phyloP scores from a whole-genome alignment of 1,140 invertebrate species.

The Drosophila nikananu region DNA sequence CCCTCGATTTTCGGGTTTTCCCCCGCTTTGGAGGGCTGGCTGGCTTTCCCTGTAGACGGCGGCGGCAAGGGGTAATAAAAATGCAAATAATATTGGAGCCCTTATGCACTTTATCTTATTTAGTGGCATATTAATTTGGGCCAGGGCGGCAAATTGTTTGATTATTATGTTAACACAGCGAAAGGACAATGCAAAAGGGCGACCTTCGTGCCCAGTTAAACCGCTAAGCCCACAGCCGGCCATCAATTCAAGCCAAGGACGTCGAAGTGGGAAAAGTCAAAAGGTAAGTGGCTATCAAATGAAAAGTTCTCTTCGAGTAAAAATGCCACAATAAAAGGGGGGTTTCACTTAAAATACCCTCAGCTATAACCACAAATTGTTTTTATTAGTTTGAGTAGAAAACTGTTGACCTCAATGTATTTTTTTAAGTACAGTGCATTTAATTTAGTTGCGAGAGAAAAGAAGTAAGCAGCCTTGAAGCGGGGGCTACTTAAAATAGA shows the following conservation, averaged over 20 bases:
- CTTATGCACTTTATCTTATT: conserved; percentile 80
- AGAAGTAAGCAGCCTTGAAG: no score
- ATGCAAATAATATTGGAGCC: conserved; percentile 70
- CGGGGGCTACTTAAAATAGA: background rate
- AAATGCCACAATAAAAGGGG: background rate
- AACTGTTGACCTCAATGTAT: background rate
- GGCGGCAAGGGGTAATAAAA: conserved; percentile 49
- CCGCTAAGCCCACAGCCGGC: conserved; percentile 6
- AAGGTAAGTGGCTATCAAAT: conserved; percentile 3
- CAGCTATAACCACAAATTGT: background rate
- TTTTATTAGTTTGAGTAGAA: background rate
- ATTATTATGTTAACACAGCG: conserved; percentile 44
- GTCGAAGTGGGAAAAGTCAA: background rate
- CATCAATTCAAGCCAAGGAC: conserved; percentile 25
- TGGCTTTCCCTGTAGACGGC: background rate
- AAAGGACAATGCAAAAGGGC: conserved; percentile 51
- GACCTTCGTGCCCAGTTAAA: conserved; percentile 41
- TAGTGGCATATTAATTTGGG: conserved; percentile 65
- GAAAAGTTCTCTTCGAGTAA: background rate
- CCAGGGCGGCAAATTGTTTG: conserved; percentile 57
- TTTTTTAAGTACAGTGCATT: background rate
- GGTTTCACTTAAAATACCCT: background rate
- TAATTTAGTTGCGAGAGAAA: background rate
- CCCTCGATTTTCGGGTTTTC: conserved; percentile 16
- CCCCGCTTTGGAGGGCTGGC: background rate